Conservation (phyloP, 2,888 invertebrate species). For the Xestia c-nigrum region DNA sequence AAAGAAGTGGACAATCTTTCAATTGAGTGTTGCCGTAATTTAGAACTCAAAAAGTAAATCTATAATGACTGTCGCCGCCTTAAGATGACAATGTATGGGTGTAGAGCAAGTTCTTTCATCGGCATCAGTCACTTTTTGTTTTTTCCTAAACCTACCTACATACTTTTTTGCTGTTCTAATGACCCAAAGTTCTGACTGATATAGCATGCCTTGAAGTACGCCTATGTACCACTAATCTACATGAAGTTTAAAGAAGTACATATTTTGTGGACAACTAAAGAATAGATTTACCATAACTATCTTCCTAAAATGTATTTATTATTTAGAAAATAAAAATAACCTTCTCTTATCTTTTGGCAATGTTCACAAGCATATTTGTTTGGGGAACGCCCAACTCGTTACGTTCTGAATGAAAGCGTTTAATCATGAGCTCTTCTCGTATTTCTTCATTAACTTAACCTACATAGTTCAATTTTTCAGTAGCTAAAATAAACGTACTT, state of each 20-base stretch:
- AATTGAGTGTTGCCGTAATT: no score
- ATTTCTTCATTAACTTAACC: constrained; percentile 6
- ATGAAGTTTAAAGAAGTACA: not conserved
- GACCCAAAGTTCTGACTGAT: no score
- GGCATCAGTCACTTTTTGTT: not conserved
- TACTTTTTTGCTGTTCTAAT: no score
- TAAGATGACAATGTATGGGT: not conserved
- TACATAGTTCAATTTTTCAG: not conserved
- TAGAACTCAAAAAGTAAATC: not conserved
- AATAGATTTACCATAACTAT: not conserved
- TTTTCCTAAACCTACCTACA: no score
- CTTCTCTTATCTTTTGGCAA: not conserved
- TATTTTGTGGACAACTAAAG: not conserved
- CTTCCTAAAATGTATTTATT: not conserved
- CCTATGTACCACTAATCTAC: no score
- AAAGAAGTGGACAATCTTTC: not conserved
- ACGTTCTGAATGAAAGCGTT: not conserved
- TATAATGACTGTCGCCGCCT: no score
- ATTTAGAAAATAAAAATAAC: not conserved
- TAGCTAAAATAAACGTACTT: not conserved
- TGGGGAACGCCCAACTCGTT: constrained; percentile 29
- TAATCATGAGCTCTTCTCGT: not conserved
- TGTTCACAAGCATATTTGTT: not conserved
- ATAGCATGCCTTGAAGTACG: no score
- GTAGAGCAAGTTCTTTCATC: not conserved